Conservation (phyloP, 1,140 invertebrate genomes). For the Phthorimaea operculella region DNA sequence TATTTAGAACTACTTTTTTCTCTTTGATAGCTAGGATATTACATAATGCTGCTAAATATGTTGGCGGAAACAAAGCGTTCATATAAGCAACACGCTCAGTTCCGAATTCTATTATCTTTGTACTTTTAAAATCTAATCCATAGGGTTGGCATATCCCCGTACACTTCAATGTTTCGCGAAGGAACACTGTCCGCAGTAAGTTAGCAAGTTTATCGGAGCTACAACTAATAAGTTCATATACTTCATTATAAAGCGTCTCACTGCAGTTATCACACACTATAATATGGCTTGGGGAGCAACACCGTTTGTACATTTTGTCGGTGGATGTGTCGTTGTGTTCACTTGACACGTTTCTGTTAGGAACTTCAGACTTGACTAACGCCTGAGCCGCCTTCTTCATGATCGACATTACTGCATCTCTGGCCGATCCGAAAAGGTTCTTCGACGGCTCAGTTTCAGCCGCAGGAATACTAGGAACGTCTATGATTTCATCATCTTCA, state of each 20-base stretch:
- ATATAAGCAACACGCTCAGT: constrained; percentile 66
- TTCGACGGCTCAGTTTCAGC: constrained; percentile 62
- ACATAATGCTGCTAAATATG: constrained; percentile 81
- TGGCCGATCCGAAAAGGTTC: constrained; percentile 86
- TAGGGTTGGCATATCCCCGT: constrained; percentile 68
- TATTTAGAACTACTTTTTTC: constrained; percentile 75
- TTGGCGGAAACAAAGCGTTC: constrained; percentile 71
- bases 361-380: constrained; percentile 76
- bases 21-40: constrained; percentile 75
- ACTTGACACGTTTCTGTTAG: constrained; percentile 57
- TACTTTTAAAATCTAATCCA: constrained; percentile 72
- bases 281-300: constrained; percentile 74
- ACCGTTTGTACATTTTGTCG: constrained; percentile 65
- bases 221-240: constrained; percentile 77
- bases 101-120: constrained; percentile 58
- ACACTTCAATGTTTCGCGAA: constrained; percentile 68
- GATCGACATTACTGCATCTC: constrained; percentile 87
- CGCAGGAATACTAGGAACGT: constrained; percentile 52
- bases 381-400: constrained; percentile 89
- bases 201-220: constrained; percentile 66
- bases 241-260: constrained; percentile 71
- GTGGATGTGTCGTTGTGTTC: constrained; percentile 53
- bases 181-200: constrained; percentile 67
- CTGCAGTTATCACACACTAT: constrained; percentile 78
- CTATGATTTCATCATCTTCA: constrained; percentile 73